Percentiles rank a stretch among this genome's conserved stretches.
These are phyloP conservation scores for Ophioninae sp. DNA, from an alignment of 2,888 invertebrate genomes.

Conservation along the genomic window DNA sequence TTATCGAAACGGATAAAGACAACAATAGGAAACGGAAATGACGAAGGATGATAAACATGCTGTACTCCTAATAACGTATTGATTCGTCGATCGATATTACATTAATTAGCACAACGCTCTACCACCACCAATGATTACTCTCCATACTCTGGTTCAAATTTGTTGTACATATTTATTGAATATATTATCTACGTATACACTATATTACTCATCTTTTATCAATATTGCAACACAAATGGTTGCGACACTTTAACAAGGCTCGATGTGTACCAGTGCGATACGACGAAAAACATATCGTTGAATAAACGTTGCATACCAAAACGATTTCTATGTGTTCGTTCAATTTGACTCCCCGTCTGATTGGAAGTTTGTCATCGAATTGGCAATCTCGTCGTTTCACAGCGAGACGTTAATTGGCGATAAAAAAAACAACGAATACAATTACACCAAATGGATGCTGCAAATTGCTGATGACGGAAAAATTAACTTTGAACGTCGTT, in stretches of 20 bases:
- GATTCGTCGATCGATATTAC: conserved; percentile 33
- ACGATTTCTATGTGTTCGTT: background rate
- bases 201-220: conserved; percentile 39
- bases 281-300: conserved; percentile 62
- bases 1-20: conserved; percentile 27
- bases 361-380: background rate
- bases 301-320: conserved; percentile 72
- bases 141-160: conserved; percentile 70
- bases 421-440: background rate
- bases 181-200: conserved; percentile 54
- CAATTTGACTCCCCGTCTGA: background rate
- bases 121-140: conserved; percentile 60
- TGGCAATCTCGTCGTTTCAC: background rate
- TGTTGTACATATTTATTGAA: conserved; percentile 76
- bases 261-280: conserved; percentile 43
- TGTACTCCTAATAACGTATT: conserved; percentile 24
- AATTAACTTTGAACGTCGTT: background rate
- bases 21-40: conserved; percentile 5
- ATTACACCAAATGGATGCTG: background rate
- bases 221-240: conserved; percentile 22
- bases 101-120: conserved; percentile 36
- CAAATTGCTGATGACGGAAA: background rate
- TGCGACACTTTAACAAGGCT: conserved; percentile 13
- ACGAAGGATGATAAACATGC: conserved; percentile 1
- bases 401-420: background rate